Percentiles rank a stretch among this genome's conserved stretches.
Conservation (phyloP, 2,888 invertebrate genomes). For the Lepidocyrtoides sp. region DNA sequence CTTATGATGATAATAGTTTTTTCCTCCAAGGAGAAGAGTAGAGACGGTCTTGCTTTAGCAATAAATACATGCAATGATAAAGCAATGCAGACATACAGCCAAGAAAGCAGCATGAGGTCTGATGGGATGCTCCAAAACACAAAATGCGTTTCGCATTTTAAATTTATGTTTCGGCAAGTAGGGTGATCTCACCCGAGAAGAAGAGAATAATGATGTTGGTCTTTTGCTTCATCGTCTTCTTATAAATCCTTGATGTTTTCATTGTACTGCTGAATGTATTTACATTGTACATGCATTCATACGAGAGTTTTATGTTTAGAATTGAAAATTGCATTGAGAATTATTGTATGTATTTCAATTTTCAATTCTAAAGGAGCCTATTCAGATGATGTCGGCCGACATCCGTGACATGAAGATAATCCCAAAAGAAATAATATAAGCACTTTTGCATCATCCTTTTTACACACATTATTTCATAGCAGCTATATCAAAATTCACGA, state of each 20-base stretch:
- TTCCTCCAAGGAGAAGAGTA: conserved; percentile 15
- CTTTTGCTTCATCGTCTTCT: neutral
- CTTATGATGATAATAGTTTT: conserved; percentile 47
- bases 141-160: conserved; percentile 63
- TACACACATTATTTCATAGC: conserved; percentile 20
- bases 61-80: conserved; percentile 51
- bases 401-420: conserved; percentile 36
- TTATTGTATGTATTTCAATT: conserved; percentile 43
- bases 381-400: neutral
- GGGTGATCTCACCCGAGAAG: neutral
- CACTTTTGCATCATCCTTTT: conserved; percentile 9
- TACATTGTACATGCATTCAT: no score
- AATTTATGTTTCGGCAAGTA: conserved; percentile 22
- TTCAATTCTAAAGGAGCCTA: neutral
- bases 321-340: conserved; percentile 2
- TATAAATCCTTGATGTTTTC: conserved; percentile 17
- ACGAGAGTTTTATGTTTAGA: conserved; percentile 18
- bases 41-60: conserved; percentile 27
- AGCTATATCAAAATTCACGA: conserved; percentile 25
- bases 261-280: conserved; percentile 34
- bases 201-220: conserved; percentile 43
- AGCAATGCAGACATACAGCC: conserved; percentile 40
- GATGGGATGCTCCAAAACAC: conserved; percentile 48
- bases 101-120: conserved; percentile 60
- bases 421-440: conserved; percentile 28